phyloP scores from a whole-genome alignment of 2,113 vertebrate species.

The Orthochromis indermauri region DNA sequence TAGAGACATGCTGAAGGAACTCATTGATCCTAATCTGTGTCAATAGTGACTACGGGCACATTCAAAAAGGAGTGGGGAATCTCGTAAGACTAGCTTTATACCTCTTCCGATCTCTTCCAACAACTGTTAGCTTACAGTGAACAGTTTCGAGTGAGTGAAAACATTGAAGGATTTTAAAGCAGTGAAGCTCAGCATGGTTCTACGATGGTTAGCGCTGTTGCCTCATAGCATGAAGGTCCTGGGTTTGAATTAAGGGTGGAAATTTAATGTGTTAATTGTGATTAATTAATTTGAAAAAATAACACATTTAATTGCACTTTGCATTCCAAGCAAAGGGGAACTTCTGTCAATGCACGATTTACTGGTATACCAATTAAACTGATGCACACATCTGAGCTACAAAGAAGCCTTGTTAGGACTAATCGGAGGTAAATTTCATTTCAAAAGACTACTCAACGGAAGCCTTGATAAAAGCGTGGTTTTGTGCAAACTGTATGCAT shows the following conservation, averaged over 20 bases:
- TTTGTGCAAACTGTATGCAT: background rate
- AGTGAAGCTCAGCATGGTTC: background rate
- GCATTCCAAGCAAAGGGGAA: background rate
- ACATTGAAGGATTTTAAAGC: background rate
- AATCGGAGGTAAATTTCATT: background rate
- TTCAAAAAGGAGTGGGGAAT: constrained; percentile 2
- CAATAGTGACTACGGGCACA: constrained; percentile 13
- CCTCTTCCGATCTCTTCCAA: background rate
- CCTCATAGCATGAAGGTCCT: background rate
- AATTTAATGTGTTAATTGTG: accelerated
- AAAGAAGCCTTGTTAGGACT: background rate
- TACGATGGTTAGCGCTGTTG: background rate
- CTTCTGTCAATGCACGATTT: background rate
- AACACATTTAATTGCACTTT: background rate
- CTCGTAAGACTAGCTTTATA: constrained; percentile 23
- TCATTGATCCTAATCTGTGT: constrained; percentile 27
- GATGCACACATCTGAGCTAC: background rate
- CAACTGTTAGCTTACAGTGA: background rate
- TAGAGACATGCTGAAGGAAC: constrained; percentile 10
- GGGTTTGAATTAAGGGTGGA: background rate
- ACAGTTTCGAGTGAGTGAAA: background rate
- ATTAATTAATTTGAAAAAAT: background rate
- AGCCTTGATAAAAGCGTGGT: background rate
- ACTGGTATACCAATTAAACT: background rate
- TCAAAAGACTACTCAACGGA: background rate